Conservation (phyloP, 2,888 invertebrate species). For the Drosophila atripex region DNA sequence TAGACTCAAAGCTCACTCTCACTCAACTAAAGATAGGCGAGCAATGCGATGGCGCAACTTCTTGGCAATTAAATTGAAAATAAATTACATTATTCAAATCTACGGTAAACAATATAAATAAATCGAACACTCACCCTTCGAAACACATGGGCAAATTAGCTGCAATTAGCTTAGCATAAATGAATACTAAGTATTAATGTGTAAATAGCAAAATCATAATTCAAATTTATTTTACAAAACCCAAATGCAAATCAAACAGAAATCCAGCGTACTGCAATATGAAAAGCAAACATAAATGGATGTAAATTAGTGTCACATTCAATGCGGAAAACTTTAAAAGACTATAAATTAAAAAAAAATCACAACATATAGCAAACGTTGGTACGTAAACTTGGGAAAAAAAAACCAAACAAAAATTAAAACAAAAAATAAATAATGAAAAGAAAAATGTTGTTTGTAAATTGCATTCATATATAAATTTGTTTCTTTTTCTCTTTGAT, state of each 20-base stretch:
- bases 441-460: slow-evolving; percentile 49
- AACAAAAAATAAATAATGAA: slow-evolving; percentile 8
- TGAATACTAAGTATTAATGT: slow-evolving; percentile 46
- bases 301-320: slow-evolving; percentile 33
- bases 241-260: slow-evolving; percentile 22
- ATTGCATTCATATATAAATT: slow-evolving; percentile 59
- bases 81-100: slow-evolving; percentile 43
- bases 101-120: slow-evolving; percentile 33
- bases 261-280: slow-evolving; percentile 13
- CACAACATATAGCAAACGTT: slow-evolving; percentile 23
- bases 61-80: slow-evolving; percentile 66
- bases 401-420: slow-evolving; percentile 22
- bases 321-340: slow-evolving; percentile 58
- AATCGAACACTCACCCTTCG: slow-evolving; percentile 17
- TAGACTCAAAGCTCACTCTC: slow-evolving; percentile 53
- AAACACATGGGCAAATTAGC: slow-evolving; percentile 49
- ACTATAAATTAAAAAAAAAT: slow-evolving; percentile 51
- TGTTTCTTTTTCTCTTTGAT: slow-evolving; percentile 47
- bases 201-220: slow-evolving; percentile 47
- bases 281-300: slow-evolving; percentile 19
- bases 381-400: not conserved
- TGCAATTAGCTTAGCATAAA: slow-evolving; percentile 52
- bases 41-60: slow-evolving; percentile 40
- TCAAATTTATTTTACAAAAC: slow-evolving; percentile 34
- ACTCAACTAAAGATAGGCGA: slow-evolving; percentile 28